Evolutionary conservation across 2,888 invertebrate species (phyloP).

Genomic region (Campoplex capitator): DNA sequence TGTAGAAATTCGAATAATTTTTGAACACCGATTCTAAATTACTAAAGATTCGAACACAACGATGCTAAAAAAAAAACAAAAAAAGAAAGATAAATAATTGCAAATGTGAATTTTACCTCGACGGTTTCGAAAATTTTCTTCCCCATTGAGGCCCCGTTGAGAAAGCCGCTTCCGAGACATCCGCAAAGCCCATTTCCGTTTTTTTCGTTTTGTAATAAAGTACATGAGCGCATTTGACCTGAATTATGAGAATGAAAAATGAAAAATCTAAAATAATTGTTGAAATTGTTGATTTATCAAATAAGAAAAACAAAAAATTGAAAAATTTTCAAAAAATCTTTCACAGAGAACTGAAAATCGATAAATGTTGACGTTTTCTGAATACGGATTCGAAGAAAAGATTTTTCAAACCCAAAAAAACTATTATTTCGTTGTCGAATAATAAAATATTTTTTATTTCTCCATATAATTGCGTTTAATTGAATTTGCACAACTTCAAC

Average conservation of each 20-base stretch:
- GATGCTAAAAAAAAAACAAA: too few species aligned
- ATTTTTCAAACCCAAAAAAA: too few species aligned
- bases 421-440: background rate
- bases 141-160: constrained; percentile 90
- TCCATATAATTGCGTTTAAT: background rate
- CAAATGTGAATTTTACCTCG: constrained; percentile 86
- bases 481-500: background rate
- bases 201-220: constrained; percentile 90
- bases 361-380: too few species aligned
- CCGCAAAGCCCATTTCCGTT: constrained; percentile 93
- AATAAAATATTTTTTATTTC: background rate
- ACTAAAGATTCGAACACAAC: too few species aligned
- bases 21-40: too few species aligned
- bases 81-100: too few species aligned
- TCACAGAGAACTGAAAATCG: too few species aligned
- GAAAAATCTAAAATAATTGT: background rate
- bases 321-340: background rate
- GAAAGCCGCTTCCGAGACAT: constrained; percentile 93
- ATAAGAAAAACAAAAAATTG: too few species aligned
- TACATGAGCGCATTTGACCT: constrained; percentile 94
- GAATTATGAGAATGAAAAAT: constrained; percentile 56
- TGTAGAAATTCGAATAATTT: too few species aligned
- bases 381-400: too few species aligned
- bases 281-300: background rate
- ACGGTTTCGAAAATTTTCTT: constrained; percentile 87